These are phyloP conservation scores for Azemiops feae DNA, from an alignment of 2,113 vertebrate species.

Conservation along the genomic window DNA sequence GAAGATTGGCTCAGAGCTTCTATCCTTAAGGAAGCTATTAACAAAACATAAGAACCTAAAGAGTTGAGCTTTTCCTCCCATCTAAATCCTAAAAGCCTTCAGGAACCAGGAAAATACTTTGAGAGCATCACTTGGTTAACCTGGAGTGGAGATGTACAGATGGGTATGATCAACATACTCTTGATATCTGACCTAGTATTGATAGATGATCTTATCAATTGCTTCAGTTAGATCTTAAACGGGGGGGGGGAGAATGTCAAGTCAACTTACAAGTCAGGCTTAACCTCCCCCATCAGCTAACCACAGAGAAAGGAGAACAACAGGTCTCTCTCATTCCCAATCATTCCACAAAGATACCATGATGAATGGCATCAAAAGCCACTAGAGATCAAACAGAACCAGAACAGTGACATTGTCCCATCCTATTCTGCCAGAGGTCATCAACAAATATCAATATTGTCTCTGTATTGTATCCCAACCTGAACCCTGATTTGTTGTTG, in stretches of 20 bases:
- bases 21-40: background rate
- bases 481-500: background rate
- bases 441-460: background rate
- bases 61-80: background rate
- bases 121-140: background rate
- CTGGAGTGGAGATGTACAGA: background rate
- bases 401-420: background rate
- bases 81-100: background rate
- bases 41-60: background rate
- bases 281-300: background rate
- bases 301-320: background rate
- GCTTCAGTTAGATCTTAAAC: background rate
- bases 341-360: background rate
- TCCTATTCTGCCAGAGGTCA: background rate
- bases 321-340: background rate
- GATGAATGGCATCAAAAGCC: background rate
- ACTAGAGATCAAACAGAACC: background rate
- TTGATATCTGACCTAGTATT: background rate
- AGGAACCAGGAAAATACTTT: background rate
- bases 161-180: background rate
- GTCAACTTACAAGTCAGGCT: background rate
- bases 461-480: background rate
- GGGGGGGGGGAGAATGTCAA: background rate
- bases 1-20: background rate
- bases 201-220: background rate